phyloP scores from a whole-genome alignment of 53 echinoderm and acorn worm species.

The Hippasteria phrygiana region DNA sequence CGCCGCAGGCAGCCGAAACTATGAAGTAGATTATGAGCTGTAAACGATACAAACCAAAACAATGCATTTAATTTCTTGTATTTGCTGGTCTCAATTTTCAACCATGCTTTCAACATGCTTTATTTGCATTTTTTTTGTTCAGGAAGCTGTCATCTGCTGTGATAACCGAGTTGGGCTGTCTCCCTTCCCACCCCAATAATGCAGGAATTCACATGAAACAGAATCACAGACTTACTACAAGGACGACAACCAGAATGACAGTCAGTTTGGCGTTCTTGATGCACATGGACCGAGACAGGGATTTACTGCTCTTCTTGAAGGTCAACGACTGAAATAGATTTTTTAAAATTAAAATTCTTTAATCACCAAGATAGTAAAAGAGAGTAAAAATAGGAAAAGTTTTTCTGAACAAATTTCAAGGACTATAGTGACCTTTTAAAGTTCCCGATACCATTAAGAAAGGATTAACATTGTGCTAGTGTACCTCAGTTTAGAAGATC shows the following conservation, averaged over 20 bases:
- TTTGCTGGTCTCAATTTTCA: not conserved
- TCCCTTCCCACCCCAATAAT: too few species aligned
- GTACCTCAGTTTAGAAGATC: too few species aligned
- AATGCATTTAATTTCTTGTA: not conserved
- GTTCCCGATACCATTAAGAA: too few species aligned
- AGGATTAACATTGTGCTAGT: too few species aligned
- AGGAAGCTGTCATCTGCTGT: not conserved
- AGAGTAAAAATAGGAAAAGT: too few species aligned
- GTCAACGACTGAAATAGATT: constrained; percentile 82
- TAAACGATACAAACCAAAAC: constrained; percentile 21
- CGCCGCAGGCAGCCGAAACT: constrained; percentile 86
- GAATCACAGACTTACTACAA: constrained; percentile 78
- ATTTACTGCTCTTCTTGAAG: constrained; percentile 94
- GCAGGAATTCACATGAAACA: not conserved
- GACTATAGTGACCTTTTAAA: too few species aligned
- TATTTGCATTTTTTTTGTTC: not conserved
- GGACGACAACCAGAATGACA: constrained; percentile 76
- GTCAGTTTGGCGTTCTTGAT: constrained; percentile 93
- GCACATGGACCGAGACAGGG: constrained; percentile 91
- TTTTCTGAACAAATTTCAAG: too few species aligned
- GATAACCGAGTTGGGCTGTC: too few species aligned
- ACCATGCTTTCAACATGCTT: not conserved
- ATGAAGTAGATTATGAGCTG: constrained; percentile 95
- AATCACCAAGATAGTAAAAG: too few species aligned
- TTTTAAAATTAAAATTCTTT: not conserved